Percentiles rank a stretch among this genome's conserved stretches.
These are phyloP conservation scores for Bruchidius siliquastri DNA, from an alignment of 2,888 invertebrate genomes.

Conservation along the genomic window DNA sequence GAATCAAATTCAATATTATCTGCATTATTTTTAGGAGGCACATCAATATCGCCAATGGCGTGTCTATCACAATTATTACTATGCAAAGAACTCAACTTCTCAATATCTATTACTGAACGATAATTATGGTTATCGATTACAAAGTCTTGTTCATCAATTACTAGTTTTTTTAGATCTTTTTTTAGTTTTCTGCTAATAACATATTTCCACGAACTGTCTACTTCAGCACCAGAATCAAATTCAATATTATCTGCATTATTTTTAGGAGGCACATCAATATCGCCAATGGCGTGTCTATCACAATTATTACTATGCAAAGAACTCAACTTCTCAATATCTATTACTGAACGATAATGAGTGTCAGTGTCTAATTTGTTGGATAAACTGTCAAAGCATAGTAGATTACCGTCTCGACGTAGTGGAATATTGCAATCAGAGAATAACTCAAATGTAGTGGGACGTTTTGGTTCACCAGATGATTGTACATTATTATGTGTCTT, in stretches of 20 bases:
- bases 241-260: not conserved
- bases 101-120: not conserved
- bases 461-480: not conserved
- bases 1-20: not conserved
- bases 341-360: not conserved
- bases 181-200: not conserved
- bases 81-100: not conserved
- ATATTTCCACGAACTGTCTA: not conserved
- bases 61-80: not conserved
- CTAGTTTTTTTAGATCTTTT: not conserved
- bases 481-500: not conserved
- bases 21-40: not conserved
- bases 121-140: not conserved
- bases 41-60: not conserved
- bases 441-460: not conserved
- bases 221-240: not conserved
- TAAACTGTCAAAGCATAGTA: no score
- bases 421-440: not conserved
- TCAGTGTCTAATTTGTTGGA: no score
- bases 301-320: not conserved
- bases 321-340: not conserved
- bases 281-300: not conserved
- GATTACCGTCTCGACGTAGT: not conserved
- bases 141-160: not conserved
- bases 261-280: not conserved